Percentiles rank a stretch among this genome's conserved stretches.
These are phyloP conservation scores for Drosophila rubida DNA, from an alignment of 2,888 invertebrate genomes.

Conservation along the genomic window DNA sequence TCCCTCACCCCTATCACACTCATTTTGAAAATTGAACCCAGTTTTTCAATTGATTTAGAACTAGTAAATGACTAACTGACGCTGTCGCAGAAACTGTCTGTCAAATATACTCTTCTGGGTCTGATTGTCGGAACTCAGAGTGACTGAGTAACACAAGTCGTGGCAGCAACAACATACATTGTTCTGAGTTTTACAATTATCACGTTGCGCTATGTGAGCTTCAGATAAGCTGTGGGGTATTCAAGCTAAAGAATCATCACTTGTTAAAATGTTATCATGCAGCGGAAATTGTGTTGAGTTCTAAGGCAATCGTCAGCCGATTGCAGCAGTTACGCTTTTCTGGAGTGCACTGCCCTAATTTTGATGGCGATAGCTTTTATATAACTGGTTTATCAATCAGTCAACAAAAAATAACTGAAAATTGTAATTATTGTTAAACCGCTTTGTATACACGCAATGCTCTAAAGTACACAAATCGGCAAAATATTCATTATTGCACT, in stretches of 20 bases:
- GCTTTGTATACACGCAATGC: slow-evolving; percentile 7
- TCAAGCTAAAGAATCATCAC: slow-evolving; percentile 18
- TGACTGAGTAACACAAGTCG: slow-evolving; percentile 33
- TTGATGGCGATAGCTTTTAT: neutral
- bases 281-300: slow-evolving; percentile 34
- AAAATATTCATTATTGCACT: neutral
- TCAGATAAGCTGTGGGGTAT: slow-evolving; percentile 33
- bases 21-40: slow-evolving; percentile 37
- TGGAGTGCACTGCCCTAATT: slow-evolving; percentile 12
- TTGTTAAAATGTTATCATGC: slow-evolving; percentile 22
- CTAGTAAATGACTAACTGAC: slow-evolving; percentile 26
- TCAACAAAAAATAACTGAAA: neutral
- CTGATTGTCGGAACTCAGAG: slow-evolving; percentile 15
- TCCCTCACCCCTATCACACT: slow-evolving; percentile 12
- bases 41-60: slow-evolving; percentile 56
- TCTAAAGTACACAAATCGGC: neutral
- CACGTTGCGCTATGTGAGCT: slow-evolving; percentile 44
- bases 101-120: slow-evolving; percentile 11
- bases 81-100: slow-evolving; percentile 7
- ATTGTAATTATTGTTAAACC: slow-evolving; percentile 38
- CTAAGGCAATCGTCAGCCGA: slow-evolving; percentile 2
- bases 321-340: neutral
- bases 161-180: slow-evolving; percentile 1
- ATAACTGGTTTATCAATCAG: slow-evolving; percentile 29
- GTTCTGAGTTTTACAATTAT: slow-evolving; percentile 36